phyloP scores from a whole-genome alignment of 2,797 vertebrate genomes.

The Echeneis naucrates region DNA sequence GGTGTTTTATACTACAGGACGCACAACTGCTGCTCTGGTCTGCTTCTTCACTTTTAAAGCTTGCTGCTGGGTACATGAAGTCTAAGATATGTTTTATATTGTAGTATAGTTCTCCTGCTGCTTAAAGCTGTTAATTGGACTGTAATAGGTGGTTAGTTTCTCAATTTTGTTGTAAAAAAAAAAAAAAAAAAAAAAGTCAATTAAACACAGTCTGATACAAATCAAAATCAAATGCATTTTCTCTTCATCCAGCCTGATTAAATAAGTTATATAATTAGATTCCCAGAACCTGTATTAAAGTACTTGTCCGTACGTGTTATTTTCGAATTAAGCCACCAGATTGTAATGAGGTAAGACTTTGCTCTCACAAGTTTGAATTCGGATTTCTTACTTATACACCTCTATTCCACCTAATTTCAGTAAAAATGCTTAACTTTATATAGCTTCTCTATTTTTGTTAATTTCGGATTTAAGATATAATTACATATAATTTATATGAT shows the following conservation, averaged over 20 bases:
- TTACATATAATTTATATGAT: neutral
- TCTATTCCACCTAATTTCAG: neutral
- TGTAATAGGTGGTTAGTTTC: slow-evolving; percentile 20
- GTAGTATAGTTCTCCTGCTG: slow-evolving; percentile 9
- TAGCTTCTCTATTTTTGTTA: too few relatives aligned
- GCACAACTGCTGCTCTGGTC: slow-evolving; percentile 35
- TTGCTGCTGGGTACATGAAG: neutral
- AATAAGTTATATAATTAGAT: slow-evolving; percentile 53
- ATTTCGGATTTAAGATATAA: too few relatives aligned
- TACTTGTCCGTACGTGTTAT: slow-evolving; percentile 50
- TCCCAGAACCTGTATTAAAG: slow-evolving; percentile 65
- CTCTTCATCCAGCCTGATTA: slow-evolving; percentile 74
- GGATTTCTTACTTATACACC: neutral
- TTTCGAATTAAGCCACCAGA: slow-evolving; percentile 47
- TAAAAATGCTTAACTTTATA: too few relatives aligned
- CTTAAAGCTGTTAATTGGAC: slow-evolving; percentile 32
- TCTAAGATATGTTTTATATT: slow-evolving; percentile 9
- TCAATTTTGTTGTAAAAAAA: neutral
- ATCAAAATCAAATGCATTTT: slow-evolving; percentile 61
- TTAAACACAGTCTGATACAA: slow-evolving; percentile 21
- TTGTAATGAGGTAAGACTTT: slow-evolving; percentile 38
- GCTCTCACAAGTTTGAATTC: neutral
- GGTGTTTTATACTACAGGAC: slow-evolving; percentile 65
- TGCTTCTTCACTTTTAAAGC: slow-evolving; percentile 45
- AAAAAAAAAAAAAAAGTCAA: neutral